Evolutionary conservation across 2,113 vertebrate genomes (phyloP).

Genomic region (Seriola quinqueradiata): DNA sequence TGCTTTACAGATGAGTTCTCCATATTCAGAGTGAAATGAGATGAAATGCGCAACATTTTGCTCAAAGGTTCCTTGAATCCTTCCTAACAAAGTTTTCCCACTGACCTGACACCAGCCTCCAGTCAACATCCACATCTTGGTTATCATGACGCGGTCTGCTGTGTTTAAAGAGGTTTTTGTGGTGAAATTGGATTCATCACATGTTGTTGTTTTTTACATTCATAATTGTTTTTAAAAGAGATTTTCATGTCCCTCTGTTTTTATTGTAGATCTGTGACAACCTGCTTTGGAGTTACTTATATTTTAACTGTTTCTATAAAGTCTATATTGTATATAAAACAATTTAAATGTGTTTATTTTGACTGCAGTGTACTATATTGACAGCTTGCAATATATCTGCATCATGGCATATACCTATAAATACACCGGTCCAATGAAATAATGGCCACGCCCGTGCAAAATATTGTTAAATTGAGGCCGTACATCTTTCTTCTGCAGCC

Average conservation of each 20-base stretch:
- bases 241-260: not conserved
- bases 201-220: constrained; percentile 1
- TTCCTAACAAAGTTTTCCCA: not conserved
- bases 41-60: not conserved
- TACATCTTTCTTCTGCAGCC: no score
- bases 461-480: no score
- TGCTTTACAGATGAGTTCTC: constrained; percentile 71
- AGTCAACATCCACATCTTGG: not conserved
- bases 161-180: not conserved
- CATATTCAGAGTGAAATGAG: constrained; percentile 66
- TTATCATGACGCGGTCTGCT: not conserved
- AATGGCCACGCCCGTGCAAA: no score
- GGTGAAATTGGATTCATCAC: not conserved
- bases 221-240: not conserved
- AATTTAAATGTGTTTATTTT: not conserved
- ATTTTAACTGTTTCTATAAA: not conserved
- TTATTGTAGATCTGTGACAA: not conserved
- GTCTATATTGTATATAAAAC: constrained; percentile 10
- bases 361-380: not conserved
- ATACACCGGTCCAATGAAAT: no score
- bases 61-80: not conserved
- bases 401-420: no score
- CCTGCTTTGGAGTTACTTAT: not conserved
- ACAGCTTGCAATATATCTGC: not conserved
- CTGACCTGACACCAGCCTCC: not conserved